Conservation (phyloP, 2,113 vertebrate genomes). For the Dromas ardeola region DNA sequence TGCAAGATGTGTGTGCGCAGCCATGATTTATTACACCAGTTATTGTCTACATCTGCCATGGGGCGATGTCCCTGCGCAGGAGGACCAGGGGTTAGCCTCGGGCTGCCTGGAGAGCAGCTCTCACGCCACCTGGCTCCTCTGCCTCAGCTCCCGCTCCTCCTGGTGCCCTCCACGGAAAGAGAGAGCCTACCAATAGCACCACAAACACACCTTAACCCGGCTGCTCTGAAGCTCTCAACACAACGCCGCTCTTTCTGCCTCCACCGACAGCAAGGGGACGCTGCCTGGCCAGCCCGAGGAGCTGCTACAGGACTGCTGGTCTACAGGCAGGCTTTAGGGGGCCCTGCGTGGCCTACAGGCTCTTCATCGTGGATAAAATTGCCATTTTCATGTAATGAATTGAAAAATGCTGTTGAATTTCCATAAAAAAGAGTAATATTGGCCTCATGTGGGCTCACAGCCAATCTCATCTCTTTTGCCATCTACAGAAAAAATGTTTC, state of each 20-base stretch:
- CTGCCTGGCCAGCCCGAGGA: background rate
- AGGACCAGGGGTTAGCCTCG: background rate
- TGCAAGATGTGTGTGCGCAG: background rate
- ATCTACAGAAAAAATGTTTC: background rate
- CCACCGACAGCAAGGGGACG: background rate
- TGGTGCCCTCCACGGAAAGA: background rate
- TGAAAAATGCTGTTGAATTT: background rate
- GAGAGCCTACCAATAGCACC: background rate
- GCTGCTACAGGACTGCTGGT: background rate
- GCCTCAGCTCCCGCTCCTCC: background rate
- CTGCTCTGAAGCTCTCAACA: background rate
- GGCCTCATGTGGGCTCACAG: background rate
- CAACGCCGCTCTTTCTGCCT: background rate
- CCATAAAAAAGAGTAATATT: background rate
- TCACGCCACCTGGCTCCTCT: background rate
- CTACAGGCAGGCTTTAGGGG: background rate
- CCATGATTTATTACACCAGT: background rate
- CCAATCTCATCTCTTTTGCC: background rate
- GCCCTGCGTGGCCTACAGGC: background rate
- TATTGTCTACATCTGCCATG: fast-evolving
- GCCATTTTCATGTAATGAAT: background rate
- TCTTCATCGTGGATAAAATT: background rate
- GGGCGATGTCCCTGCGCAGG: background rate
- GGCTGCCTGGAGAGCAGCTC: background rate
- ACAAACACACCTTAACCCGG: background rate